phyloP scores from a whole-genome alignment of 2,797 vertebrate genomes.

The Acanthurus lineatus region DNA sequence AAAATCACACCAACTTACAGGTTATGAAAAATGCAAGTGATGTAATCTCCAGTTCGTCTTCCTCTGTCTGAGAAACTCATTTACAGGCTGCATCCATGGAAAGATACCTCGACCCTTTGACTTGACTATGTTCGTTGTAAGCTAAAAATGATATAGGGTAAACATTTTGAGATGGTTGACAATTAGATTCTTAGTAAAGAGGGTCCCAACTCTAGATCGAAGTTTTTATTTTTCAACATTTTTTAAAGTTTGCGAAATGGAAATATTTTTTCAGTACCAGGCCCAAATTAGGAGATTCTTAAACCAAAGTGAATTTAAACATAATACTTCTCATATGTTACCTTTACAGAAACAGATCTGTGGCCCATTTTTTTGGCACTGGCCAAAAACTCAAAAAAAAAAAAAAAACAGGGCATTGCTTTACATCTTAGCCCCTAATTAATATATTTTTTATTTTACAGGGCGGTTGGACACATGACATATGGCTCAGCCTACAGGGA shows the following conservation, averaged over 20 bases:
- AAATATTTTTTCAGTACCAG: not conserved
- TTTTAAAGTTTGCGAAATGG: not conserved
- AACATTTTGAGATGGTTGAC: too few species aligned
- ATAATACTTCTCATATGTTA: not conserved
- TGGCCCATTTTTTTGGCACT: too few species aligned
- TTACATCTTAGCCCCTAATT: not conserved
- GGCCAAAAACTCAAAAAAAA: too few species aligned
- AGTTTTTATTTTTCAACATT: not conserved
- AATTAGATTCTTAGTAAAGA: too few species aligned
- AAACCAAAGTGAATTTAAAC: not conserved
- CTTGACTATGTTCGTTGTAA: not conserved
- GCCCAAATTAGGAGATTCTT: not conserved
- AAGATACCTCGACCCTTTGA: not conserved
- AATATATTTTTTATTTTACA: constrained; percentile 58
- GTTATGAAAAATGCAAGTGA: too few species aligned
- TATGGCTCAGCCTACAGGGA: constrained; percentile 92
- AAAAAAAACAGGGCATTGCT: not conserved
- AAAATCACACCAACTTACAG: too few species aligned
- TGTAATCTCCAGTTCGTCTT: not conserved
- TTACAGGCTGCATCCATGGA: not conserved
- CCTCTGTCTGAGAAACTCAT: not conserved
- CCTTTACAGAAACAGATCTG: not conserved
- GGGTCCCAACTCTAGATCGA: not conserved
- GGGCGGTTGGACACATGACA: constrained; percentile 93
- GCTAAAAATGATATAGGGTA: too few species aligned